Evolutionary conservation across 2,888 invertebrate genomes (phyloP), one percentile per base, ranked within the genome.

Genomic region (Oxycera nigricornis): DNA sequence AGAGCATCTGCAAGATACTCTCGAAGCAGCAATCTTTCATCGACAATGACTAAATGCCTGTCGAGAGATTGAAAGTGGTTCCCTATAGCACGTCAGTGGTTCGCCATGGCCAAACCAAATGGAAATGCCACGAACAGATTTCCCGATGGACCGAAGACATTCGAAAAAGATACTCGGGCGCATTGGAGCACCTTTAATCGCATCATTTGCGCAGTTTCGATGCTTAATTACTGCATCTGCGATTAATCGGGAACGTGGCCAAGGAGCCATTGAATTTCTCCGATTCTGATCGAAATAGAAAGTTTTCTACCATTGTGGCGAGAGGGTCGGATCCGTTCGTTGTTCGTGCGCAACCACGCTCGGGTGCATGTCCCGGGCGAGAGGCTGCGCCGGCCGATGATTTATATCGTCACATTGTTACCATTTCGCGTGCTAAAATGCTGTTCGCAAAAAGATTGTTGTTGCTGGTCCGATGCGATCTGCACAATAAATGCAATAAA

Each of bases 371-470:
- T 59, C 14, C 28, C 7, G 41, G 24, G 26, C n/a, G 65, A 65
- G 61, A 20, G 11, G n/a, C 22, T 6, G 17, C n/a, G 20, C 39
- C 55, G 55, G 26, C 35, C 9, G 62, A 62, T 62, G 68, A 68
- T 68, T 68, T 68, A 68, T 68, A 46, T 50, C 68, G 50, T 17
- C 68, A 50, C 50, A 68, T 68, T 68, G 68, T 68, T 68, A 68
- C 68, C 68, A 50, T 68, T 68, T 68, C 68, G 65, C 65, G 68
- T 68, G 68, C 68, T 68, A 46, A 50, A 68, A 50, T 50, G 50
- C 50, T 68, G 68, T 68, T 68, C 50, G n/a, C 14, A 68, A 65
- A 22, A 1, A n/a, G n/a, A n/a, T n/a, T 14, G 46, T 46, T 46
- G 46, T 46, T 31, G 61, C 26, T 61, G 17, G 39, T 24, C 39